Evolutionary conservation across 2,113 vertebrate genomes (phyloP), one percentile per base, ranked within the genome.

Genomic region (Melanotaenia duboulayi): DNA sequence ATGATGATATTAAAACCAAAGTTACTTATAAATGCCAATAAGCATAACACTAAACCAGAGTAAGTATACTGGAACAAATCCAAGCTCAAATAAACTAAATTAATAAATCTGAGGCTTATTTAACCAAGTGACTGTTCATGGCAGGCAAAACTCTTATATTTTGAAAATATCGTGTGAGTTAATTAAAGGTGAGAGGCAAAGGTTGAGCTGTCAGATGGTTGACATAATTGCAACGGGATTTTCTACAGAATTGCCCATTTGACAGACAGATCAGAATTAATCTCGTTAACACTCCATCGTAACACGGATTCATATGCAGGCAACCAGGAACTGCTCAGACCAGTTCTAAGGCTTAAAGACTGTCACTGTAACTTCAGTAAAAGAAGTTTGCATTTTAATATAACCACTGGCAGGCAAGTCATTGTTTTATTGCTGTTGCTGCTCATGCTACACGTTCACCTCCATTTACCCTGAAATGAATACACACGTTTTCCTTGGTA

Each of bases 141-240:
- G 19, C 23, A 59, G 57, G 77, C 52, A 10, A 54, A 44, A 35
- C 32, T 23, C 51, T 65, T 73, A 17, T 12, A 14, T 40, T 70
- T 46, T 39, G 25, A 58, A 61, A 60, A 60, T 50, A 50, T 6
- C 28, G 23, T 52, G 57, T 13, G 49, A 65, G 57, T 76, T 92
- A 89, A 93, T 93, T 92, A 93, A 85, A 90, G 74, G 67, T 89
- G 89, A 86, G 77, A 91, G 77, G 84, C 23, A 23, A 50, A 74
- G 69, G 37, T 32, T 52, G 44, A 57, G 65, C 77, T 90, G 87
- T 88, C 81, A 90, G 73, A 54, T 74, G 51, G 60, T 16, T 91
- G 87, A 90, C 89, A 87, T 87, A 87, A 81, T 81, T 83, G 85
- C 69, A 23, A 75, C 58, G 56, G 16, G 3, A 82, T 85, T 88